A percentile compares a stretch with the other conserved stretches of the same genome.
phyloP scores from a whole-genome alignment of 1,140 invertebrate genomes.

The Calliopsis andreniformis region DNA sequence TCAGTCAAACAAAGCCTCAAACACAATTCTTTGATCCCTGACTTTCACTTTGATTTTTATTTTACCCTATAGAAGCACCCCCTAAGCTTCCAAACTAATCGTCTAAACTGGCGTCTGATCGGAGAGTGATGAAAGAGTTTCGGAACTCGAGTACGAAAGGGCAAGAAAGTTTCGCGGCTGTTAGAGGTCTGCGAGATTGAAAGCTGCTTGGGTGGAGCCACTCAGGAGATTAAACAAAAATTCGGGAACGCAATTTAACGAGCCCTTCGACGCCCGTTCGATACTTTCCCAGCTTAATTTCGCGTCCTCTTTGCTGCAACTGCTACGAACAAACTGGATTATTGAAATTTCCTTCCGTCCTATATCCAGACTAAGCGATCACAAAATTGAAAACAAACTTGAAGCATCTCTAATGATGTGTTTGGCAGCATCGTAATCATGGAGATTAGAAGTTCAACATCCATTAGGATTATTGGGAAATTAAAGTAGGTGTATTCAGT shows the following conservation, averaged over 20 bases:
- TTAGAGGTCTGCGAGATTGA: slow-evolving; percentile 15
- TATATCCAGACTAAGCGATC: too few species aligned
- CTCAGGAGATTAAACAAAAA: slow-evolving; percentile 31
- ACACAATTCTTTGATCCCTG: too few species aligned
- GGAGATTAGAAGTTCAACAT: too few species aligned
- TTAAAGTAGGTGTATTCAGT: too few species aligned
- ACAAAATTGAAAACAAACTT: background rate
- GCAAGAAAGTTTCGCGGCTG: slow-evolving; percentile 23
- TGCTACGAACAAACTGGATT: too few species aligned
- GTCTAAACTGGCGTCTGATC: slow-evolving; percentile 4
- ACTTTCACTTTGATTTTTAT: too few species aligned
- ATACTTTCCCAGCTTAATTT: background rate
- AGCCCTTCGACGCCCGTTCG: background rate
- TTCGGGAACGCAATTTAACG: slow-evolving; percentile 3
- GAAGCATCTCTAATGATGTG: too few species aligned
- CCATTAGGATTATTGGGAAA: too few species aligned
- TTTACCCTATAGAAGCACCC: too few species aligned
- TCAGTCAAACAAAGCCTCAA: too few species aligned
- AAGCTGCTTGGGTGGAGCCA: slow-evolving; percentile 3
- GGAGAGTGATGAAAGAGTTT: background rate
- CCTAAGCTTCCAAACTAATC: slow-evolving; percentile 15
- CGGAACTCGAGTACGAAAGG: slow-evolving; percentile 10
- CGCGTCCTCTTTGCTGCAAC: background rate
- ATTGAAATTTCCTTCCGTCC: too few species aligned
- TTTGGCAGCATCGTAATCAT: too few species aligned